Percentiles rank a stretch among this genome's conserved stretches.
phyloP scores from a whole-genome alignment of 53 echinoderm and acorn worm genomes.

The Arbacia lixula region DNA sequence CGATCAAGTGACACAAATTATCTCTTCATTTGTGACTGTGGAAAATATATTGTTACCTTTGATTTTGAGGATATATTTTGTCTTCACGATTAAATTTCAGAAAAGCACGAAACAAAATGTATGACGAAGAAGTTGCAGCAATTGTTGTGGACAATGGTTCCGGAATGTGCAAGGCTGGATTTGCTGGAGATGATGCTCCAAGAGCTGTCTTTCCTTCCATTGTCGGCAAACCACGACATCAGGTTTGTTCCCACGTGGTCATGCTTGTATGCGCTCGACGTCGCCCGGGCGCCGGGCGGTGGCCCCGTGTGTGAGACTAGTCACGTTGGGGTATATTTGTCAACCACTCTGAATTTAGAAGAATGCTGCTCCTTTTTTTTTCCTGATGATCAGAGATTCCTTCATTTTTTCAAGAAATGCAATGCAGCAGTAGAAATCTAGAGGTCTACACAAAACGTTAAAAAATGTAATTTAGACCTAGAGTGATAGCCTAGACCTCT shows the following conservation, averaged over 20 bases:
- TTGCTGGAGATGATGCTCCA: constrained; percentile 50
- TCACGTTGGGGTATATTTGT: no score
- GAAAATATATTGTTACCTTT: background rate
- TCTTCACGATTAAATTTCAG: background rate
- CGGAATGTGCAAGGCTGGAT: constrained; percentile 54
- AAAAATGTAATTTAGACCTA: no score
- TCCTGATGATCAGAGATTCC: no score
- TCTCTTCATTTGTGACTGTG: background rate
- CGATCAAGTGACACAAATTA: background rate
- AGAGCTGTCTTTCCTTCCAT: constrained; percentile 54
- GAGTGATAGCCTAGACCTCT: background rate
- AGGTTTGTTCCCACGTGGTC: no score
- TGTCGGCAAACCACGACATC: constrained; percentile 42
- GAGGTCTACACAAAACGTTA: no score
- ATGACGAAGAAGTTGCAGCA: constrained; percentile 52
- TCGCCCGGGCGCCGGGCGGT: no score
- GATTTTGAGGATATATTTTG: background rate
- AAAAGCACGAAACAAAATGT: constrained; percentile 15
- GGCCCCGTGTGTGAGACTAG: no score
- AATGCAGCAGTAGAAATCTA: no score
- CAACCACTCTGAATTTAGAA: no score
- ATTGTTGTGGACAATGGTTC: constrained; percentile 51
- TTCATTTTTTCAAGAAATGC: no score
- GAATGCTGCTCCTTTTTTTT: no score
- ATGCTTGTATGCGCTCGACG: no score